Evolutionary conservation across 2,797 vertebrate genomes (phyloP), one percentile per base, ranked within the genome.

Genomic region (Hypotaenidia okinawae): DNA sequence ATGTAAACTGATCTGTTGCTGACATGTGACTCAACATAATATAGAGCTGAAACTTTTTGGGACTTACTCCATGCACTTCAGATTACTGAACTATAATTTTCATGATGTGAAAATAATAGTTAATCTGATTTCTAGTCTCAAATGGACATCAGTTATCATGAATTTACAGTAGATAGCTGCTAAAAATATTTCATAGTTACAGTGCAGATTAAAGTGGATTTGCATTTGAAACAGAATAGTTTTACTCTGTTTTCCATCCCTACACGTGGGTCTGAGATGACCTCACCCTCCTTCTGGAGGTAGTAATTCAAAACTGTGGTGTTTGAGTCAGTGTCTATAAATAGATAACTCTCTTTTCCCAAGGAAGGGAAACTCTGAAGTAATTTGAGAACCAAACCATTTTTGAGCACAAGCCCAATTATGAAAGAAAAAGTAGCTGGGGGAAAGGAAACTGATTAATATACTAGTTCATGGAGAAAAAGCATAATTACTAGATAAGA

Each of bases 361-460:
- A 93, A 76, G 58, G 59, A 81, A 95, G 30, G 35, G 66, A 84
- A 91, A 35, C 19, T 62, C 72, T 89, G 32, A 96, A 94, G 86
- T 76, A 84, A 95, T 92, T 94, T 88, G 89, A 91, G 84, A 94
- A 64, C 28, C 13, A 55, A 95, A 87, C 59, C n/a, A n/a, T 80
- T 92, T 89, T 91, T 70, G 52, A 74, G 49, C 37, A 92, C 66
- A 87, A 94, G 70, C 66, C 76, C 41, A 96, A 94, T 96, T 90
- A 90, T 74, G 89, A 87, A 85, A 81, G 61, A 68, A 89, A 85
- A 84, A 72, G 75, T 88, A 89, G 66, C 84, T 94, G 33, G 69
- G 57, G 90, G 74, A 85, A 93, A 96, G 55, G 41, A 95, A 95
- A 81, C 59, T 82, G 80, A 95, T 95, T 95, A 96, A 94, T 79